Percentiles rank a stretch among this genome's conserved stretches.
Evolutionary conservation across 2,888 invertebrate species (phyloP).

Genomic region (Athalia rosae): DNA sequence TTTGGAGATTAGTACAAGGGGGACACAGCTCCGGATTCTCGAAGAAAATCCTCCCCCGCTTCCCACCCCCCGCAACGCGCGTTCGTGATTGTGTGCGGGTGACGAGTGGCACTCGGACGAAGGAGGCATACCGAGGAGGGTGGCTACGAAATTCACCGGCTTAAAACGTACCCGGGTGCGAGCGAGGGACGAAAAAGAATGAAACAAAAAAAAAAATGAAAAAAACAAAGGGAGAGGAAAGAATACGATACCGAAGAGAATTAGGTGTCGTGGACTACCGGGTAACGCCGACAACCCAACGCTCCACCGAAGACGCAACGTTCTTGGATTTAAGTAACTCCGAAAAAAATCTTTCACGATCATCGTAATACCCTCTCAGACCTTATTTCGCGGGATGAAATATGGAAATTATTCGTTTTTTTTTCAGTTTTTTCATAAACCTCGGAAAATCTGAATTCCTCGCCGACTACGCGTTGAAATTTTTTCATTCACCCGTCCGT

Average conservation of each 20-base stretch:
- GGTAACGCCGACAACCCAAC: not conserved
- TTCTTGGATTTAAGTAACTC: constrained; percentile 1
- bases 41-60: too few species aligned
- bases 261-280: constrained; percentile 19
- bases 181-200: constrained; percentile 4
- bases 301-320: not conserved
- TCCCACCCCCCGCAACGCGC: not conserved
- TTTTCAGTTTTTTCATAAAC: not conserved
- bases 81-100: constrained; percentile 14
- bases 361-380: not conserved
- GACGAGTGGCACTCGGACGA: constrained; percentile 32
- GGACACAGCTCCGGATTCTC: not conserved
- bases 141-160: constrained; percentile 17
- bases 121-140: constrained; percentile 25
- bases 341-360: constrained; percentile 1
- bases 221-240: not conserved
- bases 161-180: not conserved
- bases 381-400: not conserved
- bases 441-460: not conserved
- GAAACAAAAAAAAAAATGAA: not conserved
- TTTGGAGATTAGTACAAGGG: constrained; percentile 37
- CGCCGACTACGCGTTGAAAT: not conserved
- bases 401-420: not conserved
- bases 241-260: constrained; percentile 24
- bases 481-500: too few species aligned